A percentile compares a stretch with the other conserved stretches of the same genome.
These are phyloP conservation scores for Drosophila acutilabella DNA, from an alignment of 2,888 invertebrate species.

Conservation along the genomic window DNA sequence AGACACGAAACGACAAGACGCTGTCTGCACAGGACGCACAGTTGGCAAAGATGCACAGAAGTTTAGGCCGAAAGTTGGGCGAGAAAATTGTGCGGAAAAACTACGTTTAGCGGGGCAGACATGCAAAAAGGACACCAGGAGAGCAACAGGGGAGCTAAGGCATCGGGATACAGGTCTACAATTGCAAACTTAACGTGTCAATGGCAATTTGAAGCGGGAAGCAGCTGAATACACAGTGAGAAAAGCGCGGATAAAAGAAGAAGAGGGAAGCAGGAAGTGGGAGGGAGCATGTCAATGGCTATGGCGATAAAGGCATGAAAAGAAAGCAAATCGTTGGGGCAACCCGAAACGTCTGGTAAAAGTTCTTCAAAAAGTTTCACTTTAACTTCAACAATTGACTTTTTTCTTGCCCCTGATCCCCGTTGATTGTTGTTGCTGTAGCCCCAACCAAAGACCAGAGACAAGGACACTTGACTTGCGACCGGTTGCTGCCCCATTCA, in stretches of 20 bases:
- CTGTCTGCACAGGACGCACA: slow-evolving; percentile 73
- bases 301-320: slow-evolving; percentile 68
- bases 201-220: slow-evolving; percentile 70
- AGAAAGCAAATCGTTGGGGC: slow-evolving; percentile 64
- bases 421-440: slow-evolving; percentile 40
- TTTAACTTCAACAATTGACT: slow-evolving; percentile 80
- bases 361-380: slow-evolving; percentile 77
- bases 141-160: background rate
- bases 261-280: background rate
- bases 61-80: background rate
- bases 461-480: slow-evolving; percentile 69
- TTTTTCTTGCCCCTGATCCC: slow-evolving; percentile 48
- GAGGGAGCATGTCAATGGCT: background rate
- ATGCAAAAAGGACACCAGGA: slow-evolving; percentile 27
- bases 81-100: slow-evolving; percentile 74
- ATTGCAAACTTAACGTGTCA: slow-evolving; percentile 81
- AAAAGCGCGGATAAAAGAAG: background rate
- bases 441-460: slow-evolving; percentile 24
- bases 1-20: slow-evolving; percentile 73
- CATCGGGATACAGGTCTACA: slow-evolving; percentile 53
- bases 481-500: slow-evolving; percentile 55
- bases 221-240: slow-evolving; percentile 52
- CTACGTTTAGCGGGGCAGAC: slow-evolving; percentile 73
- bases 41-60: slow-evolving; percentile 41
- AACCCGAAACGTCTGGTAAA: slow-evolving; percentile 71